Base-by-base conservation (phyloP, 92 coral and sea anemone species). In the Palythoa caribaeorum region DNA sequence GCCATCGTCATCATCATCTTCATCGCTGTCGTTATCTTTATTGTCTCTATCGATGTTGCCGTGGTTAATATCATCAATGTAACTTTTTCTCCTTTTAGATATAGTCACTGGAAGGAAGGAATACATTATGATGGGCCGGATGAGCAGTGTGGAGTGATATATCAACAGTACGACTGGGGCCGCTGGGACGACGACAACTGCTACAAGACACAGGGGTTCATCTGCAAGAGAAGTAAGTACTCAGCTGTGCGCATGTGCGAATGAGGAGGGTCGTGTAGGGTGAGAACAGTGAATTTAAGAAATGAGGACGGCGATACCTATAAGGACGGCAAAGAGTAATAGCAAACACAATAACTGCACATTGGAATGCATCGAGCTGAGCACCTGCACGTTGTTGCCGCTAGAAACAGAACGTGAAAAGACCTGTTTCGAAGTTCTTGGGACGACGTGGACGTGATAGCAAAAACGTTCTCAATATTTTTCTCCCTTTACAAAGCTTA, bases 131-230 rank as follows among this genome's bases (percentile, higher is more conserved):
- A 92, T 83, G 94, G 94, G 6, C 90, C 90, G 50, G 94, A 92
- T 68, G 94, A 92, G 38, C 94, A 92, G 90, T 92, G 94, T 71
- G 94, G 94, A 55, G 90, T 92, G 50, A 85, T 92, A 74, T 92
- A 92, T 52, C 94, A 92, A 80, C 94, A 85, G 92, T 92, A 92
- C 87, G 94, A 92, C 90, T 92, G 94, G 94, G 94, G 92, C 39
- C 76, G 90, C 63, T 89, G 94, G 94, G 92, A 89, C 70, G 94
- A 92, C 28, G 94, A 92, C 52, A 92, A 92, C 84, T 92, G 94
- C 73, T 92, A 92, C 71, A 92, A 92, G 71, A 91, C 92, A 20
- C 92, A 88, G 38, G 94, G 94, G 0, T 92, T 68, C 84, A 80
- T 92, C 88, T 92, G 94, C 92, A 92, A 92, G 71, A 79, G 94